Conservation (phyloP, 2,888 invertebrate species). For the Aromia moschata region DNA sequence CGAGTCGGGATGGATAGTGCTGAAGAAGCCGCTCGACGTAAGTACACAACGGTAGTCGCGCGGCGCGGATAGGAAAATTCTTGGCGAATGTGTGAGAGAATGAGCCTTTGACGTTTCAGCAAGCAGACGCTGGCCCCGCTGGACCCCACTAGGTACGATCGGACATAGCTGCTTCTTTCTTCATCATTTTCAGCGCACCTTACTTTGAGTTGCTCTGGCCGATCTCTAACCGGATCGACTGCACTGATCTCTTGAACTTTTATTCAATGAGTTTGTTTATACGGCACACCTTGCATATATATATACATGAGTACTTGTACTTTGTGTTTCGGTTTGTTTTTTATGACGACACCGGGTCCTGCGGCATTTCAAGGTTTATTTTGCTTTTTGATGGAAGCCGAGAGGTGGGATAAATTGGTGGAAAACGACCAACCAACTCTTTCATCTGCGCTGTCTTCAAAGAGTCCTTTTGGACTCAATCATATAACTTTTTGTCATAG, state of each 20-base stretch:
- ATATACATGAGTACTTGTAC: constrained; percentile 48
- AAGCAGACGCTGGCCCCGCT: constrained; percentile 19
- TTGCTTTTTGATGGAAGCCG: constrained; percentile 12
- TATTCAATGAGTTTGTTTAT: constrained; percentile 69
- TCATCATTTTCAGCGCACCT: constrained; percentile 76
- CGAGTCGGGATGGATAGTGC: constrained; percentile 96
- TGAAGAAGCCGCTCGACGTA: constrained; percentile 96
- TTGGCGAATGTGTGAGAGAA: constrained; percentile 40
- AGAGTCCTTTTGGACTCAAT: too few relatives aligned
- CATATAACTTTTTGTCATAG: too few relatives aligned
- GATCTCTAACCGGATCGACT: constrained; percentile 59
- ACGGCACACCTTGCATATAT: constrained; percentile 68
- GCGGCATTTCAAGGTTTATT: constrained; percentile 37
- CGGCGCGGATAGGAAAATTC: constrained; percentile 35
- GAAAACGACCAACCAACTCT: too few relatives aligned
- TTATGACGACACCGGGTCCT: constrained; percentile 33
- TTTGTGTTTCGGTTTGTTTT: constrained; percentile 42
- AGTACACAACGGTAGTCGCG: constrained; percentile 67
- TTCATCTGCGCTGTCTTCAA: too few relatives aligned
- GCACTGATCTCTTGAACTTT: constrained; percentile 62
- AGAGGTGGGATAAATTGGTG: too few relatives aligned
- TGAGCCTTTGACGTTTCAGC: constrained; percentile 46
- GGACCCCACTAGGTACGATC: constrained; percentile 58
- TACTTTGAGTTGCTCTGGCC: constrained; percentile 74
- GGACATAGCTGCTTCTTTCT: constrained; percentile 70